Evolutionary conservation across 2,113 vertebrate species (phyloP), one percentile per base, ranked within the genome.

Genomic region (Columba livia): DNA sequence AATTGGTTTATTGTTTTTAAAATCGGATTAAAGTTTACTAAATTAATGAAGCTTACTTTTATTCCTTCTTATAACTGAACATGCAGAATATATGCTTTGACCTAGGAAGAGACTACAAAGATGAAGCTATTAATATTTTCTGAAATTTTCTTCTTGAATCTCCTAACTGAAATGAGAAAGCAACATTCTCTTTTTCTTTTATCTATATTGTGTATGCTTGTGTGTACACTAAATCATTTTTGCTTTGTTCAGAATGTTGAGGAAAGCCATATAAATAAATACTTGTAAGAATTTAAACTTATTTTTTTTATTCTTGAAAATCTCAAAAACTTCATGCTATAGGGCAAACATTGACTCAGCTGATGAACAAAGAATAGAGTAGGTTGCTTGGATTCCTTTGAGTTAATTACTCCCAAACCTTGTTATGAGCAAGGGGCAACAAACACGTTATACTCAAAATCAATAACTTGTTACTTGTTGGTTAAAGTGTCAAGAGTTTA

Each of bases 291-390:
- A 29, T 31, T 90, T 79, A 40, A 44, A 44, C 16, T 42, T 42
- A 38, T 42, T 42, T 16, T 44, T 0, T 9, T 29, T 85, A 56
- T 53, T 3, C 4, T 38, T 70, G 9, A 79, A 42, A 79, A 56
- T 6, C 8, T 15, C 10, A 25, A 72, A 62, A 47, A 1, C 1
- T 18, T 61, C 10, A 4, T 60, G 10, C 1, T 44, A 6, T 9
- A 69, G 3, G 25, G 6, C 11, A 83, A 87, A 34, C 5, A 21
- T 54, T 64, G 44, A 19, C 32, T 84, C 9, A 12, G 25, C 4
- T 51, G 15, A 60, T 47, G 32, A 67, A 42, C 23, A 73, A 47
- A 64, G 9, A 61, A 57, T 26, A 54, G 5, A 79, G 31, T 23
- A 34, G 5, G 3, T 50, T 75, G 18, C 21, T 75, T 69, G 34